Base-by-base conservation (phyloP, 1,140 invertebrate genomes). In the Eubasilissa regina region DNA sequence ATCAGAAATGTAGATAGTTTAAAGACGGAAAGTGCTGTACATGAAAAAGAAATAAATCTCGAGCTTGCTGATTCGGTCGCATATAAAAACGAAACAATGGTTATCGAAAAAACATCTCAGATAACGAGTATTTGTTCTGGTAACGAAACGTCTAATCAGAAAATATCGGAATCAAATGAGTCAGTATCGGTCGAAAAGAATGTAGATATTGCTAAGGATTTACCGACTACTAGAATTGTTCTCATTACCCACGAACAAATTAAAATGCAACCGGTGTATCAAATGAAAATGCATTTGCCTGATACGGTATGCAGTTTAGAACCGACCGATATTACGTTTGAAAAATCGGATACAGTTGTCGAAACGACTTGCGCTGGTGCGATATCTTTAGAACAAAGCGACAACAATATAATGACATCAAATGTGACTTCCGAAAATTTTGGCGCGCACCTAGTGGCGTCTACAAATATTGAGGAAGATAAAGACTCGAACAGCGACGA, bases 181-280 rank as follows among this genome's bases (percentile, higher is more conserved):
- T 10, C 55, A n/a, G 10, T 81, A 44, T 43, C 15, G 60, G 25
- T n/a, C 35, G 45, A 84, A 80, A 64, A 15, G 1, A 80, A 83
- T 70, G 13, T 51, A 9, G 66, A 56, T 62, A 55, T 12, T 70
- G 84, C 48, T 15, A 66, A 78, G n/a, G 76, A 83, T 80, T 76
- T 86, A 78, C 87, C 90, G 84, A 92, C 91, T 51, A 90, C 89
- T 80, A 93, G 91, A 84, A 90, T 93, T 72, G 91, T 92, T 79
- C 85, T 93, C 21, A 93, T 93, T 75, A 93, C 92, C 45, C 92
- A 93, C 76, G 92, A 93, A 88, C 92, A 93, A 86, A 90, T 92
- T 75, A 91, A 90, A 87, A 87, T 92, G 84, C 90, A 91, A 79
- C 92, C 92, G 43, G 90, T 93, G 11, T 87, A 92, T 84, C 90